Conservation (phyloP, 1,140 invertebrate genomes). For the Ptiloglossa arizonensis region DNA sequence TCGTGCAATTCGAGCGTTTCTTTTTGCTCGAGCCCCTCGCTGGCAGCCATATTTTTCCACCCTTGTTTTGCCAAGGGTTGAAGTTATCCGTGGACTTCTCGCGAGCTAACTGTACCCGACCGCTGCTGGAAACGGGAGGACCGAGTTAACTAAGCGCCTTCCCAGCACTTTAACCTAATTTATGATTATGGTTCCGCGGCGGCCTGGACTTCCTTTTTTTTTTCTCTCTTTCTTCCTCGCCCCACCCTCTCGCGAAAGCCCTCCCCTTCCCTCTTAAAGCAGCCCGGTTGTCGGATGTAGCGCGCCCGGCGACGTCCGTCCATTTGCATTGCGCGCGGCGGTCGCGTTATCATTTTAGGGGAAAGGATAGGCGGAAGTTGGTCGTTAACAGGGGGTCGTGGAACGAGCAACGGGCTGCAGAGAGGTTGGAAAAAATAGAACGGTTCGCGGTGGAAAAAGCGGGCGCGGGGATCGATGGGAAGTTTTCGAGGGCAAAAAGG, state of each 20-base stretch:
- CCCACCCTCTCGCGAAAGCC: too few relatives aligned
- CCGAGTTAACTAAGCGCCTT: slow-evolving; percentile 70
- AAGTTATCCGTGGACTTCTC: slow-evolving; percentile 61
- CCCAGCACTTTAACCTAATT: slow-evolving; percentile 76
- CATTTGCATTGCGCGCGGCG: slow-evolving; percentile 54
- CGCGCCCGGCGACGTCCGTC: slow-evolving; percentile 51
- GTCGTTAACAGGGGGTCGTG: slow-evolving; percentile 28
- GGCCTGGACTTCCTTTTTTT: slow-evolving; percentile 36
- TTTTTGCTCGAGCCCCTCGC: slow-evolving; percentile 35
- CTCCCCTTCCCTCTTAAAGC: slow-evolving; percentile 41
- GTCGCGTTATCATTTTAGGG: slow-evolving; percentile 57
- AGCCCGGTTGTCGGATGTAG: slow-evolving; percentile 58
- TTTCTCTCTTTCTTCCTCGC: too few relatives aligned
- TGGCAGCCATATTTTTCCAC: slow-evolving; percentile 57
- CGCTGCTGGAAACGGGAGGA: slow-evolving; percentile 29
- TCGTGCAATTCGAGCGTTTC: slow-evolving; percentile 27
- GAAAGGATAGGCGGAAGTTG: slow-evolving; percentile 56
- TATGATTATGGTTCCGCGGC: slow-evolving; percentile 76
- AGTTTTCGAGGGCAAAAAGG: slow-evolving; percentile 6
- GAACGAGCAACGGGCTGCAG: not conserved
- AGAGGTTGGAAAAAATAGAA: slow-evolving; percentile 19
- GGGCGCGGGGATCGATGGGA: slow-evolving; percentile 16
- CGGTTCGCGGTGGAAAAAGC: slow-evolving; percentile 3
- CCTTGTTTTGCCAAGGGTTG: slow-evolving; percentile 54
- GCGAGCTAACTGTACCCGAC: slow-evolving; percentile 54